Conservation (phyloP, 1,140 invertebrate species). For the Adoxophyes honmai region DNA sequence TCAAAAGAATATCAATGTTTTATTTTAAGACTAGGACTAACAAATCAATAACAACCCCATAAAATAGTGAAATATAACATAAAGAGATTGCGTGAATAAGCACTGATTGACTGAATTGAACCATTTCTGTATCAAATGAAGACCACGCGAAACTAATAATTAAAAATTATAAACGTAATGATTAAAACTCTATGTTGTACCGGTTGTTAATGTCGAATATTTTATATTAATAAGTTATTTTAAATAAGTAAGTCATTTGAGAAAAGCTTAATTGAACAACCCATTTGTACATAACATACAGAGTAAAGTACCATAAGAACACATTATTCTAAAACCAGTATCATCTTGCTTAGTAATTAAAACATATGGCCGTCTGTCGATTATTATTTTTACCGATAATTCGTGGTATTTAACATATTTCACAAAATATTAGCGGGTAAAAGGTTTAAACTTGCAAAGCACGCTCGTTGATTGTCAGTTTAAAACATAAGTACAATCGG, state of each 20-base stretch:
- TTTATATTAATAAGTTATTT: background rate
- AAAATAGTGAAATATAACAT: slow-evolving; percentile 10
- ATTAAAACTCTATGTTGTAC: background rate
- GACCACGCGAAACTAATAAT: too few species aligned
- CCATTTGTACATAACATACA: background rate
- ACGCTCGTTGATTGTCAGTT: background rate
- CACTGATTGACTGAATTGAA: too few species aligned
- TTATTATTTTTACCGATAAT: background rate
- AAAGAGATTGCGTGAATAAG: too few species aligned
- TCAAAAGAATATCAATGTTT: background rate
- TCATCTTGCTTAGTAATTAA: background rate
- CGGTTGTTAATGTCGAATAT: background rate
- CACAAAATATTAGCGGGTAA: background rate
- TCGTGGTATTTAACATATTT: background rate
- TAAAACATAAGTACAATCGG: slow-evolving; percentile 8
- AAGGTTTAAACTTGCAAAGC: too few species aligned
- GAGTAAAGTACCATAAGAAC: background rate
- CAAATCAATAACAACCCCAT: slow-evolving; percentile 12
- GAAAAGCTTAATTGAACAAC: background rate
- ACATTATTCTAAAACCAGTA: slow-evolving; percentile 3
- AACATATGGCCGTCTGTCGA: slow-evolving; percentile 4
- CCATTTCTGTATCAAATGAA: too few species aligned
- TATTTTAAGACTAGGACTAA: slow-evolving; percentile 9
- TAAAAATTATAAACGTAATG: too few species aligned
- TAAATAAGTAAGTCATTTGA: background rate